Conservation (phyloP, 2,113 vertebrate species). For the Apteryx owenii region DNA sequence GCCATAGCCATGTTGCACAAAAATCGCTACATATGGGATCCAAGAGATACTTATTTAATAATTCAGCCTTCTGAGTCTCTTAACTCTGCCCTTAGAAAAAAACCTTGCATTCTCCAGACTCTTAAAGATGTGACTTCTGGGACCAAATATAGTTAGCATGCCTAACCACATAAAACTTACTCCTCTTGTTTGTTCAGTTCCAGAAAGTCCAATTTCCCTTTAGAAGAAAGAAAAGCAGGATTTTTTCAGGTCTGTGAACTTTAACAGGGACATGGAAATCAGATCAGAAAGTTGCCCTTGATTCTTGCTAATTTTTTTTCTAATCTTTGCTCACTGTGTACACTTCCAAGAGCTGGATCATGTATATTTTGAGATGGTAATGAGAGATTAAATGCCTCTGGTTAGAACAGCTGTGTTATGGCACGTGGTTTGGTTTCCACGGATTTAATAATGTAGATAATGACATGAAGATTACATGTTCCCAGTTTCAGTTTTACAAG, state of each 20-base stretch:
- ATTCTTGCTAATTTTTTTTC: neutral
- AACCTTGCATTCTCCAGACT: neutral
- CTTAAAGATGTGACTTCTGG: neutral
- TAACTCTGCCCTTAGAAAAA: neutral
- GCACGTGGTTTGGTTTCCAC: neutral
- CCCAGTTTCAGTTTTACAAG: neutral
- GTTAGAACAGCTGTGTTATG: neutral
- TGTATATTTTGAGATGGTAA: neutral
- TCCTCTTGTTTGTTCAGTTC: neutral
- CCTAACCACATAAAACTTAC: neutral
- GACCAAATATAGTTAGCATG: neutral
- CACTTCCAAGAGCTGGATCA: neutral
- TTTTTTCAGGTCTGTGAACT: neutral
- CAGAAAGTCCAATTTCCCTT: neutral
- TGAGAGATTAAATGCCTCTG: neutral
- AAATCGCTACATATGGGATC: neutral
- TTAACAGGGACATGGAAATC: neutral
- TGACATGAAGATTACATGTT: neutral
- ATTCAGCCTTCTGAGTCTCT: neutral
- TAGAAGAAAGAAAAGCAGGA: neutral
- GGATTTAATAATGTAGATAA: constrained; percentile 11
- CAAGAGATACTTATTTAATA: neutral
- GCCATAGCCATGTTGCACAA: accelerated
- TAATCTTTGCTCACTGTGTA: neutral
- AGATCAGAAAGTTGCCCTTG: neutral